Base-by-base conservation (phyloP, 2,113 vertebrate species). In the Cyprinodon brontotheroides region DNA sequence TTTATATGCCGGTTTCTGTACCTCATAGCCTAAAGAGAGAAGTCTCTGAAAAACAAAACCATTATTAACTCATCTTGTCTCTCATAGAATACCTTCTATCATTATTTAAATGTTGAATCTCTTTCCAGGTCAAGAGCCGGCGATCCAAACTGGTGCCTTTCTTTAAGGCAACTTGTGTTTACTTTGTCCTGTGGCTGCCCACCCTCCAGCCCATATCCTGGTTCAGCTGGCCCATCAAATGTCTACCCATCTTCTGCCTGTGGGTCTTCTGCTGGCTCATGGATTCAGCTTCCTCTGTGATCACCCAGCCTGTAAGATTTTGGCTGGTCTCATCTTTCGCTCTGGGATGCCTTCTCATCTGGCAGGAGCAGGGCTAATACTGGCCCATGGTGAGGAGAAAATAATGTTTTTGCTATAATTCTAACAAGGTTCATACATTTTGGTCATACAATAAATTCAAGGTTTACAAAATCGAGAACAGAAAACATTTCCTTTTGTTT, bases 321-420 rank as follows among this genome's bases (percentile, higher is more conserved):
- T 99, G 77, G 97, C 95, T 0, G 98, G 98, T 45, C 95, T 99
- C 67, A 95, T 99, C 86, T 99, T 99, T 89, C 99, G 92, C 97
- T 60, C 78, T 99, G 82, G 98, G 98, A 99, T 0, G 98, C 98
- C 74, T 99, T 87, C 98, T 99, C 87, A 98, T 99, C 92, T 99
- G 98, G 98, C 97, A 99, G 93, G 98, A 99, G 86, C 96, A 99
- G 75, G 98, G 98, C 71, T 99, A 98, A 95, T 99, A 99, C 78
- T n/a, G n/a, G 92, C 95, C 74, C 96, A 99, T 1, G 98, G 98
- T 99, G 85, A 97, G 95, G 60, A 66, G n/a, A 76, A 64, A 65
- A 7, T 1, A 29, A 47, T 7, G 5, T 12, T 29, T 65, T 6
- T 64, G 20, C 20, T 20, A 40, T 64, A 11, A 20, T 57, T 57